Base-by-base conservation (phyloP, 1,140 invertebrate genomes). In the Cepaea nemoralis region DNA sequence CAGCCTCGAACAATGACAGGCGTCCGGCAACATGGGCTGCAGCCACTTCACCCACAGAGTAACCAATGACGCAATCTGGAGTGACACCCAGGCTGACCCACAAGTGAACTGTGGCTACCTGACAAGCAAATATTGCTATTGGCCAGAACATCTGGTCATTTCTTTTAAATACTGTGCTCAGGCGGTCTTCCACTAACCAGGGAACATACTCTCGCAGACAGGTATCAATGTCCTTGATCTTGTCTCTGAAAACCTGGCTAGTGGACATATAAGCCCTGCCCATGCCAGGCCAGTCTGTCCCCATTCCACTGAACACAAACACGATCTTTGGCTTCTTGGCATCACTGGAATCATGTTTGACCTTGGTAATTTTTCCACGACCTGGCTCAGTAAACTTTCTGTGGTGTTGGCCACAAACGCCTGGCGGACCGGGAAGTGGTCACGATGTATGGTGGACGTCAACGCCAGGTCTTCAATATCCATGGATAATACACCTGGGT, bases 21-120 rank as follows among this genome's bases (percentile, higher is more conserved):
- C 42, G 50, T 0, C 86, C 87, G 40, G 84, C 37, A 31, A 83
- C 69, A 78, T 85, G 83, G 33, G 87, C 86, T 0, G 87, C 87
- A 12, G 87, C 87, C 24, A 89, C 87, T 73, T 89, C 88, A 5
- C 88, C 88, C 0, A 89, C 85, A 0, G 86, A 88, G 75, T 89
- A 87, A 0, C 88, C 88, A 24, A 89, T 59, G 71, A 89, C 81
- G 31, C 50, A 76, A 55, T 84, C 79, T 33, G 88, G 85, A n/a
- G 10, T 40, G 14, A 89, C 81, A 2, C 88, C 88, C 22, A 73
- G 70, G 33, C 67, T 39, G 33, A 82, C 77, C 87, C 87, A 89
- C 14, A 88, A 14, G n/a, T 66, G 42, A 0, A 69, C 77, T 8
- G 87, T 71, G 3, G 70, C 88, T n/a, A 89, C 83, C 80, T 89